Evolutionary conservation across 1,140 invertebrate genomes (phyloP).

Genomic region (Phocides pigmalion): DNA sequence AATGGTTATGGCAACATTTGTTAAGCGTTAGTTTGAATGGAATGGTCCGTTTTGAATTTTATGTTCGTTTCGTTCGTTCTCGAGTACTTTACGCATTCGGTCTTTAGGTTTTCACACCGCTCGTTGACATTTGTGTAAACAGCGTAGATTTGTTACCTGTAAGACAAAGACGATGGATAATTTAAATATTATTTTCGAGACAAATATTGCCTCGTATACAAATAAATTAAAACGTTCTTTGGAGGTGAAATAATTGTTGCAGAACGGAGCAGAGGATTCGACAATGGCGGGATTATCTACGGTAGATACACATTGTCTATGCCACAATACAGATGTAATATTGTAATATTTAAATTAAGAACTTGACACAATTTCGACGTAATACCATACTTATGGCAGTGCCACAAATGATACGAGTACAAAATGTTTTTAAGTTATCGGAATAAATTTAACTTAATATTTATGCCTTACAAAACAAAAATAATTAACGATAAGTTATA

Average conservation of each 20-base stretch:
- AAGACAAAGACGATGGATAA: constrained; percentile 54
- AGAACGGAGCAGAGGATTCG: constrained; percentile 50
- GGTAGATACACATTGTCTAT: constrained; percentile 32
- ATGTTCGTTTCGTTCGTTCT: constrained; percentile 52
- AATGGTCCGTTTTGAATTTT: constrained; percentile 64
- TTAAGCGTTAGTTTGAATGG: constrained; percentile 64
- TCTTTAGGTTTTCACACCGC: constrained; percentile 59
- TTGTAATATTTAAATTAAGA: constrained; percentile 5
- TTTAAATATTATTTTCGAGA: constrained; percentile 56
- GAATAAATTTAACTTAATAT: too few relatives aligned
- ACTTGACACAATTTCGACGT: constrained; percentile 14
- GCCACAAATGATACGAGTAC: constrained; percentile 9
- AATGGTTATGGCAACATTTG: constrained; percentile 71
- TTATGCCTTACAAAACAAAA: too few relatives aligned
- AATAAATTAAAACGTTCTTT: constrained; percentile 52
- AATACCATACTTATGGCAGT: background rate
- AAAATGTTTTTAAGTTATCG: background rate
- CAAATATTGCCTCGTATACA: constrained; percentile 50
- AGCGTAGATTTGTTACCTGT: constrained; percentile 62
- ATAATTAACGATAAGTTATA: too few relatives aligned
- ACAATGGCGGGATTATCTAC: constrained; percentile 17
- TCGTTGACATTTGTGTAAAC: constrained; percentile 72
- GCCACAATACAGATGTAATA: constrained; percentile 12
- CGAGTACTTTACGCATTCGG: constrained; percentile 48
- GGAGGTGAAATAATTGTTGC: constrained; percentile 46